Evolutionary conservation across 1,140 invertebrate species (phyloP), one percentile per base, ranked within the genome.

Genomic region (Idris sp.): DNA sequence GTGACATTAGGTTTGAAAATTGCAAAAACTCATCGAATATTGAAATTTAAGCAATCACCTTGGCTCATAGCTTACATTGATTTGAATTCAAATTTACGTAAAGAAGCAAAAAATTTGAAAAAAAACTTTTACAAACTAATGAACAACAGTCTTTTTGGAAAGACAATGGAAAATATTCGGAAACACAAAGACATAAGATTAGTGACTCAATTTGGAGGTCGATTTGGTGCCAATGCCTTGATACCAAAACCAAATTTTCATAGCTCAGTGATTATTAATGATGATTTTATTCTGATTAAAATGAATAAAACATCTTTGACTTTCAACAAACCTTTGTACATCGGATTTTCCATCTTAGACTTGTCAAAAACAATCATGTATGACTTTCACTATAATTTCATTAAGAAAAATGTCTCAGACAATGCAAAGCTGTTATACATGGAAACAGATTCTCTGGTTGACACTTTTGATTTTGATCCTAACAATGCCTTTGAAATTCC

Each of bases 101-200:
- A 51, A 44, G 80, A 85, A 68, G 85, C 56, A 0, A 88, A 76
- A 33, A 58, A 58, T 44, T 58, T 58, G 25, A 16, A 43, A 9
- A 58, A 31, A 11, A 81, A 88, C 41, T 82, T 87, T 43, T 89
- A 62, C 49, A 90, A 89, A 77, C 59, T 87, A 3, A 81, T 87
- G 75, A 88, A 85, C 49, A 88, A 88, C 59, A 38, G 75, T 3
- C 74, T 85, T 5, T 86, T 88, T 80, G 87, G 88, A 2, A 87
- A 88, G 78, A 87, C 81, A 6, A 22, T 22, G 19, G 84, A 89
- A 69, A 86, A 88, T 68, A 65, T 85, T 9, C 43, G 79, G 26
- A 84, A 83, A 44, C 54, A 81, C 48, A 65, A 74, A 26, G 71
- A 84, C 69, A 58, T 88, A 0, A 79, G 83, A 79, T 38, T 86